These are phyloP conservation scores for Orgyia antiqua DNA, from an alignment of 2,888 invertebrate species.

Conservation along the genomic window DNA sequence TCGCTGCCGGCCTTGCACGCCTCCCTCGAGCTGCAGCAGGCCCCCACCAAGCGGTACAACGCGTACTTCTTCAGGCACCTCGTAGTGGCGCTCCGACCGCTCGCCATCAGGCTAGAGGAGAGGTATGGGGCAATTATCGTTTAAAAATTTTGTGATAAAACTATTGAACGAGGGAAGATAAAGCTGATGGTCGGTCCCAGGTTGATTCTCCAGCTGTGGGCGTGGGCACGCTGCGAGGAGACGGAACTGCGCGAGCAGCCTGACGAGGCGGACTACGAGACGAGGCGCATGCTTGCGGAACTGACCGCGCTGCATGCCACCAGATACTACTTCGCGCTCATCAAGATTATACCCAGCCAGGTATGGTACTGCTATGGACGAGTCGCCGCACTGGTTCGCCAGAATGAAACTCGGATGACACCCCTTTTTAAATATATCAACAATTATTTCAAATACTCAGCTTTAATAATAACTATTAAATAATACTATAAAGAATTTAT, in stretches of 20 bases:
- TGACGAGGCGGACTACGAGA: slow-evolving; percentile 89
- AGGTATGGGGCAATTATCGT: slow-evolving; percentile 44
- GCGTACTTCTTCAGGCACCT: slow-evolving; percentile 94
- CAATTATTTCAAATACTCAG: too few species aligned
- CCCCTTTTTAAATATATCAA: too few species aligned
- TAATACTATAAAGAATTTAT: too few species aligned
- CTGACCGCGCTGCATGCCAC: slow-evolving; percentile 89
- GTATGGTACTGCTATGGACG: too few species aligned
- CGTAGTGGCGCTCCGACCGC: slow-evolving; percentile 87
- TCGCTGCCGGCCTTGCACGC: slow-evolving; percentile 86
- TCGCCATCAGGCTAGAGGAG: slow-evolving; percentile 94
- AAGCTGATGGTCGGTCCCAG: too few species aligned
- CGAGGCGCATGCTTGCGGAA: slow-evolving; percentile 87
- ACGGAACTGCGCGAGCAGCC: slow-evolving; percentile 82
- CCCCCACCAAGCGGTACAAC: slow-evolving; percentile 82
- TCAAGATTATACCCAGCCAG: slow-evolving; percentile 88
- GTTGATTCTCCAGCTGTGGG: slow-evolving; percentile 62
- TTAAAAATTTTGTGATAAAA: too few species aligned
- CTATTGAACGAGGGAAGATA: too few species aligned
- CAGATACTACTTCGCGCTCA: slow-evolving; percentile 90
- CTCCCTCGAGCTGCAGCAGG: slow-evolving; percentile 85
- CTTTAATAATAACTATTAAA: too few species aligned
- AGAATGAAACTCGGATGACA: too few species aligned
- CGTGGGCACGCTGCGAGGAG: slow-evolving; percentile 77
- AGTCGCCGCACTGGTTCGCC: too few species aligned